Percentiles rank a stretch among this genome's conserved stretches.
These are phyloP conservation scores for Aphelocoma californica DNA, from an alignment of 2,797 vertebrate genomes.

Conservation along the genomic window DNA sequence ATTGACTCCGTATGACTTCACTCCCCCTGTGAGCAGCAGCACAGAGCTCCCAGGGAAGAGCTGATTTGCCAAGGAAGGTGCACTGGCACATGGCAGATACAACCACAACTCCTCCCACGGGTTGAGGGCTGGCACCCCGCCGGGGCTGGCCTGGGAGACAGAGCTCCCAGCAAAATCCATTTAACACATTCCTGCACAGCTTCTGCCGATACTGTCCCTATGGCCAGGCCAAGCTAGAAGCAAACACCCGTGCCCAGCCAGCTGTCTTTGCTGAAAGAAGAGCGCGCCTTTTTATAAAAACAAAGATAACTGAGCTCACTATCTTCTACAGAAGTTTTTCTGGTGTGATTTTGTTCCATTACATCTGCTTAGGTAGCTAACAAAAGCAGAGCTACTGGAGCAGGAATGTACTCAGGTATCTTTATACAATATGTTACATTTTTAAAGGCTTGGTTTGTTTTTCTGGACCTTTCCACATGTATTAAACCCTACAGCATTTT, in stretches of 20 bases:
- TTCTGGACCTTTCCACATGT: background rate
- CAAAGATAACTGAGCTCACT: background rate
- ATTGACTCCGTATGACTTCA: accelerated
- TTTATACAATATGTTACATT: background rate
- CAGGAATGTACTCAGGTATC: background rate
- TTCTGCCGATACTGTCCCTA: background rate
- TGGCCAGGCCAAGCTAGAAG: background rate
- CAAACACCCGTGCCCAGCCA: background rate
- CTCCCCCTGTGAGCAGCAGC: background rate
- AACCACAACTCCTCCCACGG: background rate
- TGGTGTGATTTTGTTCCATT: background rate
- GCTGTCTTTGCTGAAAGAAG: background rate
- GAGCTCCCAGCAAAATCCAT: background rate
- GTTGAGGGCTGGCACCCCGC: background rate
- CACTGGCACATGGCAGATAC: slow-evolving; percentile 3
- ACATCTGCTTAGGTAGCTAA: background rate
- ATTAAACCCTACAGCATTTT: background rate
- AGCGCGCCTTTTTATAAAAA: background rate
- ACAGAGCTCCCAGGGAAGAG: background rate
- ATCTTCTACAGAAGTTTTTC: background rate
- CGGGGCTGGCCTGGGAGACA: background rate
- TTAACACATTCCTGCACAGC: slow-evolving; percentile 43
- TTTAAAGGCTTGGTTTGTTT: background rate
- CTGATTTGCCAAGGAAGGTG: background rate
- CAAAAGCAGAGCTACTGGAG: background rate